A percentile compares a stretch with the other conserved stretches of the same genome.
phyloP scores from a whole-genome alignment of 92 coral and sea anemone species.

The Zoanthus sansibaricus region DNA sequence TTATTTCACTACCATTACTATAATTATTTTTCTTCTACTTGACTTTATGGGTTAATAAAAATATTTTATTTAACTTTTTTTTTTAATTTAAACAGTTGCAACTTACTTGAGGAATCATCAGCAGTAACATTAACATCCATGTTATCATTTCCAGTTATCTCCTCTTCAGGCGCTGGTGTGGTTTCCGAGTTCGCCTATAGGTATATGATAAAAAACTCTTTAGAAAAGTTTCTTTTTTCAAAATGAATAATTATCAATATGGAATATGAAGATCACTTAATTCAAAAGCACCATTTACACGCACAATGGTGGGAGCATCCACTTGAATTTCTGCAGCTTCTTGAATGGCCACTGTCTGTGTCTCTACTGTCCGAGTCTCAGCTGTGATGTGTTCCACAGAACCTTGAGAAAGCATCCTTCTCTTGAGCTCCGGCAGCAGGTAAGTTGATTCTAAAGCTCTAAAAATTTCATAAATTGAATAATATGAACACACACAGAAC shows the following conservation, averaged over 20 bases:
- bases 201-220: neutral
- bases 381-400: neutral
- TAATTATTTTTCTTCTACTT: too few relatives aligned
- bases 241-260: neutral
- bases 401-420: neutral
- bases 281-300: neutral
- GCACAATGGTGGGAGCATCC: neutral
- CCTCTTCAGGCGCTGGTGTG: neutral
- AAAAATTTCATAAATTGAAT: slow-evolving; percentile 3
- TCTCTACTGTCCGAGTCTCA: neutral
- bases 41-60: too few relatives aligned
- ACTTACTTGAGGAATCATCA: neutral
- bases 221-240: neutral
- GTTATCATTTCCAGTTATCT: neutral
- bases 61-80: too few relatives aligned
- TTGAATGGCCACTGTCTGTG: neutral
- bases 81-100: too few relatives aligned
- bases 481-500: too few relatives aligned
- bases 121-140: neutral
- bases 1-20: too few relatives aligned
- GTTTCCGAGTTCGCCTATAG: slow-evolving; percentile 8
- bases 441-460: neutral
- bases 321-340: neutral
- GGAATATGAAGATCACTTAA: neutral
- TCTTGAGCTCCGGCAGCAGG: slow-evolving; percentile 4